Conservation (phyloP, 1,140 invertebrate genomes). For the Micrasema minimum region DNA sequence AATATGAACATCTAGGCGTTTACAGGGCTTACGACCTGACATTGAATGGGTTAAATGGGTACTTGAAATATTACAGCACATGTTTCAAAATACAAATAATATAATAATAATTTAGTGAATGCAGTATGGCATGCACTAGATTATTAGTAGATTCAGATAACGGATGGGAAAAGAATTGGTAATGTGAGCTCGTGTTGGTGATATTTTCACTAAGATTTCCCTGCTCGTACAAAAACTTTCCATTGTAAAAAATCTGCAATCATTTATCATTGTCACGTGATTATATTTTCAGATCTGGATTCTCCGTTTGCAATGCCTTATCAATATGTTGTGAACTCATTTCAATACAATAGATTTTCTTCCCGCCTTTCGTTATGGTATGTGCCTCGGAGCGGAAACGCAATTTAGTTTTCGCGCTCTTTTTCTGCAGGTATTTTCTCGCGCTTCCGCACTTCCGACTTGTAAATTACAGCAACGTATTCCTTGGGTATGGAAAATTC, state of each 20-base stretch:
- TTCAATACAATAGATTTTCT: constrained; percentile 12
- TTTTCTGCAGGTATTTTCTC: constrained; percentile 26
- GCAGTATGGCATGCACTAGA: no score
- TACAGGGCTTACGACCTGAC: no score
- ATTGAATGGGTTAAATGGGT: no score
- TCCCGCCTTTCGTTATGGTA: neutral
- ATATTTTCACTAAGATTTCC: neutral
- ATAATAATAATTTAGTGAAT: no score
- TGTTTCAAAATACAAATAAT: neutral
- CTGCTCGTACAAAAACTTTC: neutral
- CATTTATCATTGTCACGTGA: neutral
- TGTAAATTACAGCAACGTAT: constrained; percentile 42
- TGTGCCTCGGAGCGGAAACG: constrained; percentile 29
- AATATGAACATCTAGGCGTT: no score
- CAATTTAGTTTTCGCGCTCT: constrained; percentile 41
- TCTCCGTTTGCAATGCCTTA: no score
- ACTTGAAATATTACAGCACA: neutral
- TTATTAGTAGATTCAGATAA: no score
- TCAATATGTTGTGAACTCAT: neutral
- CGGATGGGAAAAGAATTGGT: no score
- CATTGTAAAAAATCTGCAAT: neutral
- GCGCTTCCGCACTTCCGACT: constrained; percentile 32
- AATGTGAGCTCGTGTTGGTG: no score
- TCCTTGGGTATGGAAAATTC: constrained; percentile 24
- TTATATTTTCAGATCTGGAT: neutral